phyloP scores from a whole-genome alignment of 2,797 vertebrate genomes.

The Poecilia picta region DNA sequence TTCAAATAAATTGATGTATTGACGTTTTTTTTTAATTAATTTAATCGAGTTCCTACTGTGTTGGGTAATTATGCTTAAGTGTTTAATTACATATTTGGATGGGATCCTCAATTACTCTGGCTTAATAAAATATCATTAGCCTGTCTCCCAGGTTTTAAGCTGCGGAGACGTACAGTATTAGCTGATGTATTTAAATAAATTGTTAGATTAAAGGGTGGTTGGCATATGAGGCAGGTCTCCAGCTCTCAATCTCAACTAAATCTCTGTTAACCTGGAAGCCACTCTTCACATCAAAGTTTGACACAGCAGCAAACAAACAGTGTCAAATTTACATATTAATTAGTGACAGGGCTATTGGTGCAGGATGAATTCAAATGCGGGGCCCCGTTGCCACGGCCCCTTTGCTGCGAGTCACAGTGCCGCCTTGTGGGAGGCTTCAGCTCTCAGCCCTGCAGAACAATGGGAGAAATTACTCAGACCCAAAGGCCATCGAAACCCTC shows the following conservation, averaged over 20 bases:
- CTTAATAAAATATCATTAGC: constrained; percentile 92
- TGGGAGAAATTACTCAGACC: constrained; percentile 66
- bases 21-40: constrained; percentile 88
- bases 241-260: constrained; percentile 80
- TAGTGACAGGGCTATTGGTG: constrained; percentile 72
- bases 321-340: constrained; percentile 87
- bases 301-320: constrained; percentile 84
- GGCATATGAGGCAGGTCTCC: constrained; percentile 74
- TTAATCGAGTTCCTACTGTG: constrained; percentile 90
- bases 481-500: constrained; percentile 58
- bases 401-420: constrained; percentile 71
- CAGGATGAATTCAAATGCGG: constrained; percentile 79
- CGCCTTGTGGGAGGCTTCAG: constrained; percentile 71
- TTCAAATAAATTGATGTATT: constrained; percentile 91
- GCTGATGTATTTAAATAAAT: constrained; percentile 82
- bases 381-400: constrained; percentile 48
- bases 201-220: constrained; percentile 79
- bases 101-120: constrained; percentile 94
- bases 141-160: constrained; percentile 89
- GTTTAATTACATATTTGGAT: constrained; percentile 98
- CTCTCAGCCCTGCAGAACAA: constrained; percentile 60
- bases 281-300: constrained; percentile 83
- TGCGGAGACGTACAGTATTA: constrained; percentile 80
- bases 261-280: constrained; percentile 85
- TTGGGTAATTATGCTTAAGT: constrained; percentile 92